Percentiles rank a stretch among this genome's conserved stretches.
Evolutionary conservation across 1,140 invertebrate species (phyloP).

Genomic region (Gryon sp.): DNA sequence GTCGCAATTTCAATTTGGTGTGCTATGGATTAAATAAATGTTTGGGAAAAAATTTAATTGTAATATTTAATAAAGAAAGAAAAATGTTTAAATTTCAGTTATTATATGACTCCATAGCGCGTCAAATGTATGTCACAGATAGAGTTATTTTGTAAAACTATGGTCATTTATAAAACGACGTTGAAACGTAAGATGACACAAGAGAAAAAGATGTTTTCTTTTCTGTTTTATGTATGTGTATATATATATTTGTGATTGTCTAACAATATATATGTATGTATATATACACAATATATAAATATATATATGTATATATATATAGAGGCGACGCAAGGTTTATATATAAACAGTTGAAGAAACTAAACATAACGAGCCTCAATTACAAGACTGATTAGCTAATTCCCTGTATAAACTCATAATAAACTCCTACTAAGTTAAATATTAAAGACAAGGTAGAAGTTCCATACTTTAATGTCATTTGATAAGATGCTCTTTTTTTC

Average conservation of each 20-base stretch:
- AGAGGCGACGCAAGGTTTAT: slow-evolving; percentile 68
- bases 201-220: slow-evolving; percentile 37
- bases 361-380: slow-evolving; percentile 79
- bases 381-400: slow-evolving; percentile 80
- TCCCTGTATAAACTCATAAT: slow-evolving; percentile 74
- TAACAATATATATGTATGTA: slow-evolving; percentile 43
- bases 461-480: slow-evolving; percentile 70
- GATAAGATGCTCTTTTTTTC: slow-evolving; percentile 62
- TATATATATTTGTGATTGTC: slow-evolving; percentile 57
- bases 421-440: slow-evolving; percentile 76
- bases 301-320: slow-evolving; percentile 54
- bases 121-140: too few species aligned
- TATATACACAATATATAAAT: slow-evolving; percentile 49
- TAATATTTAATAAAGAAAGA: too few species aligned
- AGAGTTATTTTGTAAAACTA: slow-evolving; percentile 13
- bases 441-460: slow-evolving; percentile 73
- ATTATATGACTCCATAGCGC: too few species aligned
- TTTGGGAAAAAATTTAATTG: not conserved
- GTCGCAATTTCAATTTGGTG: not conserved
- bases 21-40: too few species aligned
- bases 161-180: slow-evolving; percentile 29
- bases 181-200: slow-evolving; percentile 22
- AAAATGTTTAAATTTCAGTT: too few species aligned
- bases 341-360: slow-evolving; percentile 68
- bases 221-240: slow-evolving; percentile 46